Base-by-base conservation (phyloP, 1,140 invertebrate genomes). In the Meteorus sp. region DNA sequence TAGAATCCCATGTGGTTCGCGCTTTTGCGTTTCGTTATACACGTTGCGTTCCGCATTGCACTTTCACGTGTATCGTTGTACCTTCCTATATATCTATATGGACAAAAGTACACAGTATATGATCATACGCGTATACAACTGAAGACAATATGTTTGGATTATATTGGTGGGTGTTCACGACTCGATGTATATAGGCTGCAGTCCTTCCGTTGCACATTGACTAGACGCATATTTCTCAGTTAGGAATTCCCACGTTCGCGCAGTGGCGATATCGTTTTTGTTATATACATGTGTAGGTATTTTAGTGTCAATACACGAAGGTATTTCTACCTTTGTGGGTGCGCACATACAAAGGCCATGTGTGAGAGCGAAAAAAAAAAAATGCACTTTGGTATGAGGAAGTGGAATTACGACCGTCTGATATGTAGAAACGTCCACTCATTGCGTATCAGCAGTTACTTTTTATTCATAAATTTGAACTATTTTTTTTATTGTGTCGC, bases 201-300 rank as follows among this genome's bases (percentile, higher is more conserved):
- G 45, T 54, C 41, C 52, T 59, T 51, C 50, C 37, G 50, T 58
- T 64, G 55, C 47, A 54, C 44, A 53, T 47, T 29, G 51, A 33
- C 59, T 61, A 61, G 59, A 64, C 62, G 62, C 62, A 64, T 64
- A 64, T 64, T 64, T 64, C 59, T 56, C 62, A 53, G 54, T 61
- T 61, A 57, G 55, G 54, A 48, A 63, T 52, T 57, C n/a, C n/a
- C 50, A 56, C 39, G 48, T 43, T 37, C 31, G 44, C 39, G 44
- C 35, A 43, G n/a, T 39, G 19, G 39, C 17, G 15, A 44, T 44
- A 59, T 53, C 52, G 44, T 13, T 11, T 48, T 11, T 4, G 11
- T n/a, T n/a, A 22, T 53, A 51, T 33, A 51, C n/a, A 19, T 41
- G n/a, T 41, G 39, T 41, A n/a, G n/a, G 39, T 19, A 41, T 15